Evolutionary conservation across 2,797 vertebrate genomes (phyloP), one percentile per base, ranked within the genome.

Genomic region (Salarias fasciatus): DNA sequence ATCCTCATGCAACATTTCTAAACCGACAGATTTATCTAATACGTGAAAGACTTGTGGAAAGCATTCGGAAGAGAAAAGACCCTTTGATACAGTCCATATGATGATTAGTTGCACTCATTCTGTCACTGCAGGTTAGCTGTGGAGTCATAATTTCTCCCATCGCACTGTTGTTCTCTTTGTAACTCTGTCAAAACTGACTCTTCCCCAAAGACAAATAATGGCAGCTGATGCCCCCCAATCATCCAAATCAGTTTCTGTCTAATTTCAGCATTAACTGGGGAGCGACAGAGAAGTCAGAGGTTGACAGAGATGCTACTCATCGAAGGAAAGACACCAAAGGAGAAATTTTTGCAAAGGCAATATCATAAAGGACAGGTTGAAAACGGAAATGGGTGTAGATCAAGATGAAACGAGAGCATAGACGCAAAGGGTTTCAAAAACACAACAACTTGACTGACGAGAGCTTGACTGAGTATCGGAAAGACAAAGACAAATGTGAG

Each of bases 71-170:
- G 10, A 79, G 70, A 58, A 50, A 60, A 36, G 40, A 13, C 28
- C 10, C 28, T 68, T 75, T 75, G 76, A 78, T 65, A 40, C 30
- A 46, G 67, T 77, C 64, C 45, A 76, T 75, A 81, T 78, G 30
- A 3, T 71, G 71, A 84, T 75, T 82, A 77, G 51, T 64, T 78
- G 77, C 75, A 62, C 77, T 56, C 77, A 84, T 86, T 88, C 84
- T 88, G 79, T 83, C 86, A 82, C 56, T 64, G 51, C 51, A 74
- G 49, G 33, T 84, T 80, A 80, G 57, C 50, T 35, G 37, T 53
- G 59, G 31, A 68, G 49, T 71, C 49, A 48, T 66, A 51, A 65
- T 76, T 78, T 69, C 58, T 81, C 62, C 62, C 18, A 45, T 47
- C 54, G 59, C 46, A 52, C 69, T 59, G 69, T 35, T 60, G 66